Evolutionary conservation across 2,888 invertebrate genomes (phyloP).

Genomic region (Tillus elongatus): DNA sequence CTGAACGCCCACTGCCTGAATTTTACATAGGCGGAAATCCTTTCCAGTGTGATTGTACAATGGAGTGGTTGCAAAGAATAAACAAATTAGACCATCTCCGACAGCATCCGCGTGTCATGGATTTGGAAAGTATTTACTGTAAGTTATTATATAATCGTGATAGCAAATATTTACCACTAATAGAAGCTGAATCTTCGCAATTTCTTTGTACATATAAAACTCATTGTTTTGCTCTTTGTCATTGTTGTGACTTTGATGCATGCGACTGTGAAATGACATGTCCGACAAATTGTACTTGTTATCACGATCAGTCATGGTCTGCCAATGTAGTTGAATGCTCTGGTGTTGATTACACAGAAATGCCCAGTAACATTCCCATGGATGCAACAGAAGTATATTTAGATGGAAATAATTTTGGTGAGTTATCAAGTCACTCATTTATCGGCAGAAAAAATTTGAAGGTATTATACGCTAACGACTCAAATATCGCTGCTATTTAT

Average conservation of each 20-base stretch:
- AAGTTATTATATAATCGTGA: conserved; percentile 77
- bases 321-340: conserved; percentile 90
- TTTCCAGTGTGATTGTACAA: conserved; percentile 88
- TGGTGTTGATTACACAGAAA: conserved; percentile 65
- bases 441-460: conserved; percentile 84
- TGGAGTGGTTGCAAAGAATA: conserved; percentile 91
- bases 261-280: conserved; percentile 98
- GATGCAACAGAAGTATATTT: conserved; percentile 91
- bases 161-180: conserved; percentile 72
- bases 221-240: conserved; percentile 89
- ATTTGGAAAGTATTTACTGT: conserved; percentile 82
- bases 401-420: conserved; percentile 83
- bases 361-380: conserved; percentile 87
- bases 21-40: conserved; percentile 93
- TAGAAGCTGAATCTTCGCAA: conserved; percentile 80
- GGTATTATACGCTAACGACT: conserved; percentile 80
- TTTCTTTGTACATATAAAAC: conserved; percentile 88
- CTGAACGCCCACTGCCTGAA: conserved; percentile 68
- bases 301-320: conserved; percentile 89
- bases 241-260: conserved; percentile 93
- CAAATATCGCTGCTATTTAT: conserved; percentile 73
- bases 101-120: conserved; percentile 86
- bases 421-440: conserved; percentile 80
- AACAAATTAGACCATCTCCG: conserved; percentile 74
- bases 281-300: conserved; percentile 87